phyloP scores from a whole-genome alignment of 2,113 vertebrate species.

The Solea solea region DNA sequence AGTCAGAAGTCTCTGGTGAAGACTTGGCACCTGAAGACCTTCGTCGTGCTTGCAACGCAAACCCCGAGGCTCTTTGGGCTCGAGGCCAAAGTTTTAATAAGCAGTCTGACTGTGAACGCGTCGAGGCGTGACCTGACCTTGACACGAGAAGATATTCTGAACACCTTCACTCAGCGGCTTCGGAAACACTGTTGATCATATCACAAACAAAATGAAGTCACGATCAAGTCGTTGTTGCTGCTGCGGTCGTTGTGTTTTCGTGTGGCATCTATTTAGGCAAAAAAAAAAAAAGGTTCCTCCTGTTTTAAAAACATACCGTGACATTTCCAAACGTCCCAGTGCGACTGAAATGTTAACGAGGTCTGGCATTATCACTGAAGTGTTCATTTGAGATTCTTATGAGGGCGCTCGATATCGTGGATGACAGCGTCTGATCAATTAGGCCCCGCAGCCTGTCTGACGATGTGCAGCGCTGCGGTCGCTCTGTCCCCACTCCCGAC shows the following conservation, averaged over 20 bases:
- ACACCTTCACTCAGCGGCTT: slow-evolving; percentile 17
- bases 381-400: slow-evolving; percentile 54
- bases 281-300: slow-evolving; percentile 20
- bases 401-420: slow-evolving; percentile 24
- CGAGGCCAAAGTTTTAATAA: slow-evolving; percentile 59
- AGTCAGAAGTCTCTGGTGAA: neutral
- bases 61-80: slow-evolving; percentile 18
- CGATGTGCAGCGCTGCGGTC: slow-evolving; percentile 3
- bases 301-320: slow-evolving; percentile 44
- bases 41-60: slow-evolving; percentile 6
- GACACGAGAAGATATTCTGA: slow-evolving; percentile 52
- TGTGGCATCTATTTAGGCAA: slow-evolving; percentile 20
- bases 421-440: slow-evolving; percentile 62
- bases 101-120: slow-evolving; percentile 47
- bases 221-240: slow-evolving; percentile 18
- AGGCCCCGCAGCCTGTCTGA: slow-evolving; percentile 22
- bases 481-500: slow-evolving; percentile 10
- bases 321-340: slow-evolving; percentile 60
- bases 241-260: slow-evolving; percentile 4
- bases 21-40: slow-evolving; percentile 29
- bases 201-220: slow-evolving; percentile 12
- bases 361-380: slow-evolving; percentile 46
- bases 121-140: slow-evolving; percentile 43
- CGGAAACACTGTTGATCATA: slow-evolving; percentile 26
- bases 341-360: slow-evolving; percentile 46